Conservation (phyloP, 1,140 invertebrate genomes). For the Sweltsa coloradensis region DNA sequence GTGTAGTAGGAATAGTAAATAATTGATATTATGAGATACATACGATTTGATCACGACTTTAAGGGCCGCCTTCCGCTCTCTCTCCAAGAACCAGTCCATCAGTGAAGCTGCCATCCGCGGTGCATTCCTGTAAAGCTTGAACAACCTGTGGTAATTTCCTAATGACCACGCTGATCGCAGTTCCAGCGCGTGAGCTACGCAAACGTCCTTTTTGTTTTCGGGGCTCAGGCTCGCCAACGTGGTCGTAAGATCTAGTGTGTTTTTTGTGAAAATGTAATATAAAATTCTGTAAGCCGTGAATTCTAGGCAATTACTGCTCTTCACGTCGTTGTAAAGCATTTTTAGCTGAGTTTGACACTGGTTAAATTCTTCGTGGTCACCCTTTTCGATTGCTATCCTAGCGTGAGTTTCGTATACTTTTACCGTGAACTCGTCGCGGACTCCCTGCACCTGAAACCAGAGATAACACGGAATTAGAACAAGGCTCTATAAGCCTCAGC, state of each 20-base stretch:
- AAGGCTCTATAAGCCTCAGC: background rate
- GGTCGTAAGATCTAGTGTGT: constrained; percentile 88
- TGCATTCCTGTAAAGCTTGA: constrained; percentile 72
- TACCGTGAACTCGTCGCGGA: constrained; percentile 87
- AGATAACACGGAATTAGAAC: background rate
- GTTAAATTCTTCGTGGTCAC: constrained; percentile 97
- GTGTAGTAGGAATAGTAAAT: background rate
- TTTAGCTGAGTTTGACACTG: constrained; percentile 97
- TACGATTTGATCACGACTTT: constrained; percentile 94
- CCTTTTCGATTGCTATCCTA: constrained; percentile 89
- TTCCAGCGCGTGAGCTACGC: constrained; percentile 74
- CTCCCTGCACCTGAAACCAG: constrained; percentile 86
- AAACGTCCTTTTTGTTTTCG: constrained; percentile 70
- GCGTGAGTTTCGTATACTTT: constrained; percentile 98
- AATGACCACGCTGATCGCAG: constrained; percentile 83
- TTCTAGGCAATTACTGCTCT: constrained; percentile 65
- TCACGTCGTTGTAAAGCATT: constrained; percentile 73
- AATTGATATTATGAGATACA: constrained; percentile 41
- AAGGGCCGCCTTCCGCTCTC: constrained; percentile 81
- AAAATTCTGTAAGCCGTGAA: constrained; percentile 92
- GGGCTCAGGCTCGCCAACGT: constrained; percentile 65
- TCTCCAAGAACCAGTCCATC: constrained; percentile 92
- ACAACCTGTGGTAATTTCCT: constrained; percentile 84
- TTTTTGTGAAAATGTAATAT: constrained; percentile 95
- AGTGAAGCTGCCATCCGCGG: constrained; percentile 94